Percentiles rank a stretch among this genome's conserved stretches.
phyloP scores from a whole-genome alignment of 2,113 vertebrate genomes.

The Xiphophorus maculatus region DNA sequence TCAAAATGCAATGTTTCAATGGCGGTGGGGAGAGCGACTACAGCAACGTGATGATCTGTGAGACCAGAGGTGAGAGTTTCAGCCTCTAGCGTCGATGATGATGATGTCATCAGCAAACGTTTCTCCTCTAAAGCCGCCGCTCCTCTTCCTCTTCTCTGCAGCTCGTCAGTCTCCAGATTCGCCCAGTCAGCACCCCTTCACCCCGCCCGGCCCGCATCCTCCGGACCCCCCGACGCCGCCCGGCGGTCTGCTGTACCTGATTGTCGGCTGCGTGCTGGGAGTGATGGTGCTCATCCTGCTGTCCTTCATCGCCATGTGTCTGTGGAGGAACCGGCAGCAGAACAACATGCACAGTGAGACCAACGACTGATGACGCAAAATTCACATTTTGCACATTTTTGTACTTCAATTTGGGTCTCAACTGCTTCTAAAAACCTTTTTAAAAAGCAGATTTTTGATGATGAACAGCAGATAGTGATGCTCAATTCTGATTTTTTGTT shows the following conservation, averaged over 20 bases:
- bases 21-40: conserved; percentile 92
- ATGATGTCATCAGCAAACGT: background rate
- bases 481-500: no score
- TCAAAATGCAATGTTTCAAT: conserved; percentile 97
- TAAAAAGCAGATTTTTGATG: no score
- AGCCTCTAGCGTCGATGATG: conserved; percentile 42
- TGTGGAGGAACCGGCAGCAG: conserved; percentile 95
- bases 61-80: conserved; percentile 88
- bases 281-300: conserved; percentile 96
- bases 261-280: conserved; percentile 90
- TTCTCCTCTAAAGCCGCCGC: background rate
- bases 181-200: conserved; percentile 81
- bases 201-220: conserved; percentile 78
- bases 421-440: no score
- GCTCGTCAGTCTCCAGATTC: conserved; percentile 84
- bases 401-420: no score
- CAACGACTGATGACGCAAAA: no score
- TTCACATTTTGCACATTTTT: no score
- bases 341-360: conserved; percentile 89
- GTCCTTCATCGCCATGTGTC: conserved; percentile 93
- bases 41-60: conserved; percentile 98
- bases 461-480: no score
- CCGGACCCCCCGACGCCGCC: conserved; percentile 75
- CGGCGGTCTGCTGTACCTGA: conserved; percentile 88
- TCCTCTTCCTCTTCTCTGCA: conserved; percentile 50